Evolutionary conservation across 2,113 vertebrate genomes (phyloP), one percentile per base, ranked within the genome.

Genomic region (Pholis gunnellus): DNA sequence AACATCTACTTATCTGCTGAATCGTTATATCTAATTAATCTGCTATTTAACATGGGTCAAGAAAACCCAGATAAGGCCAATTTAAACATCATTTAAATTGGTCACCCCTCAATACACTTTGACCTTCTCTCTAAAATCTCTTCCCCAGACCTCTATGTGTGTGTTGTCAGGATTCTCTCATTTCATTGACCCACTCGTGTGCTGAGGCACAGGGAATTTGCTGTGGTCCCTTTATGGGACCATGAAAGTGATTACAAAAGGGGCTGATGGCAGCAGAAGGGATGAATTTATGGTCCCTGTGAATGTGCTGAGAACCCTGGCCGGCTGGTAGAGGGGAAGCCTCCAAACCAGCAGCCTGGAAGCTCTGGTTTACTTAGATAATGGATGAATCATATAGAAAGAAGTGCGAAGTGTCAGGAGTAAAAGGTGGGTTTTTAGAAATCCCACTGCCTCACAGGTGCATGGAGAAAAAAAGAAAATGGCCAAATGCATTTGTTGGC

Each of bases 211-310:
- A 73, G 68, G 60, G 72, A 82, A 87, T 87, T 64, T 78, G 75
- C 85, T 82, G 88, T 82, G 82, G 78, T 75, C 72, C 81, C 54
- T 85, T 80, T 85, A 87, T 85, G 87, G 81, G 77, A 88, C 85
- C 92, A 92, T 88, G 85, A 81, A 81, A 79, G 90, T 73, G 91
- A 91, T 90, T 87, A 88, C 67, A 86, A 89, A 92, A 92, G 80
- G 75, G 87, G 89, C 93, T 93, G 92, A 94, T 81, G 85, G 82
- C 78, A 87, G 91, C 92, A 91, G 83, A 89, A 92, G 87, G 88
- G 69, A 71, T 78, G 88, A 84, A 85, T 92, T 91, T 90, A 94
- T 84, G 84, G 83, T 68, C 84, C 64, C 87, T 86, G 74, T 75
- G 70, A 90, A 89, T 83, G 67, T 75, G 85, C 88, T 88, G 88